Evolutionary conservation across 2,113 vertebrate species (phyloP).

Genomic region (Coreoperca whiteheadi): DNA sequence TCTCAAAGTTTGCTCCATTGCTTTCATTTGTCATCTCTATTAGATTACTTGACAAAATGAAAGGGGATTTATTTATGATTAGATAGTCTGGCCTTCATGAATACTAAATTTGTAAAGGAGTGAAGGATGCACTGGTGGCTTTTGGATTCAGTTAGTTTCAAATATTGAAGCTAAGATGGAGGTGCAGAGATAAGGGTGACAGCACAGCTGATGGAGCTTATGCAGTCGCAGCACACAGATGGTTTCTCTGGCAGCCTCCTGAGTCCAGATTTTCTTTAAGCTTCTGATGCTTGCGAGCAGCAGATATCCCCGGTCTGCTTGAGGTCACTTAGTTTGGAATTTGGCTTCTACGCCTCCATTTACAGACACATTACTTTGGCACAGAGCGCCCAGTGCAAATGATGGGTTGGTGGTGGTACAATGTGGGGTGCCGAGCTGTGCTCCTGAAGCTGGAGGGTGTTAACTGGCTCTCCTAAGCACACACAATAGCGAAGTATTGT

Average conservation of each 20-base stretch:
- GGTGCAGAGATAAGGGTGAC: constrained; percentile 62
- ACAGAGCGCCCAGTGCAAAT: constrained; percentile 40
- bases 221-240: constrained; percentile 70
- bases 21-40: neutral
- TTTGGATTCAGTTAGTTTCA: constrained; percentile 43
- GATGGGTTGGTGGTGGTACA: constrained; percentile 56
- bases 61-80: neutral
- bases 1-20: neutral
- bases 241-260: constrained; percentile 71
- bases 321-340: constrained; percentile 74
- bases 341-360: constrained; percentile 65
- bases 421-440: constrained; percentile 49
- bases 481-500: constrained; percentile 50
- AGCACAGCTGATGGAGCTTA: constrained; percentile 70
- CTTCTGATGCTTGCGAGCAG: constrained; percentile 61
- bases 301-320: constrained; percentile 61
- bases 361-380: constrained; percentile 66
- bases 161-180: constrained; percentile 57
- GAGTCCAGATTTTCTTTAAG: constrained; percentile 70
- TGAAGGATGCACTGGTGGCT: constrained; percentile 23
- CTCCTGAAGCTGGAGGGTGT: constrained; percentile 24
- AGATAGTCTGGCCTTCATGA: constrained; percentile 19
- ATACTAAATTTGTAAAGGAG: neutral
- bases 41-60: neutral
- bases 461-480: constrained; percentile 29